Percentiles rank a stretch among this genome's conserved stretches.
Evolutionary conservation across 2,888 invertebrate genomes (phyloP).

Genomic region (Bellardia pandia): DNA sequence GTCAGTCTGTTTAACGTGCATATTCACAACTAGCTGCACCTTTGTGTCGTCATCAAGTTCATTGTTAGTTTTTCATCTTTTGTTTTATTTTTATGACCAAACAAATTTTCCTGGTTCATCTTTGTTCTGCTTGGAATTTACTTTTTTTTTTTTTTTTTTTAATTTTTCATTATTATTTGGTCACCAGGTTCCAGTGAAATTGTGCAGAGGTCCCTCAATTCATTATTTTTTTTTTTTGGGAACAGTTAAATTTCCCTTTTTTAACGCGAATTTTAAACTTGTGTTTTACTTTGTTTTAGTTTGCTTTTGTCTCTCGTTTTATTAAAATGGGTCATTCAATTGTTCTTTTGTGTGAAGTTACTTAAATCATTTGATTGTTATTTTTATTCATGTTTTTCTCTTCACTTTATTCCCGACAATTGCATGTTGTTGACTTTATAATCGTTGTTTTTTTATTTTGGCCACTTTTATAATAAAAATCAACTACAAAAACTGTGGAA

Average conservation of each 20-base stretch:
- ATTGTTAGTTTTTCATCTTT: constrained; percentile 57
- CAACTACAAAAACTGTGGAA: constrained; percentile 43
- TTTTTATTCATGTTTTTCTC: constrained; percentile 47
- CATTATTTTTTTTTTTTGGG: constrained; percentile 64
- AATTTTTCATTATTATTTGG: constrained; percentile 24
- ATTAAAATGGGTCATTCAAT: constrained; percentile 52
- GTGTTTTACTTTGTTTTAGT: not conserved
- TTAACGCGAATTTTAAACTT: constrained; percentile 22
- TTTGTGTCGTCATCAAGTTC: constrained; percentile 55
- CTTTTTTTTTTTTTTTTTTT: constrained; percentile 2
- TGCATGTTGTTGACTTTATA: constrained; percentile 69
- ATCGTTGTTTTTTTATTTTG: constrained; percentile 63
- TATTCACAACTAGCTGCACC: not conserved
- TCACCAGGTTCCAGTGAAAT: constrained; percentile 50
- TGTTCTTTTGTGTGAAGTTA: constrained; percentile 66
- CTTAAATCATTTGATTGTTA: constrained; percentile 70
- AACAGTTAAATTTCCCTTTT: constrained; percentile 48
- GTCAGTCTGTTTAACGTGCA: constrained; percentile 8
- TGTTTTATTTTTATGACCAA: constrained; percentile 33
- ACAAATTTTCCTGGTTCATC: constrained; percentile 43
- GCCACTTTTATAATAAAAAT: constrained; percentile 57
- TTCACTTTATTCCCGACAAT: constrained; percentile 63
- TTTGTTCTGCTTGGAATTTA: not conserved
- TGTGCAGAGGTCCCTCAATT: constrained; percentile 58
- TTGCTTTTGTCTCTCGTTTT: constrained; percentile 16